Percentiles rank a stretch among this genome's conserved stretches.
These are phyloP conservation scores for Thoracochromis brauschi DNA, from an alignment of 2,113 vertebrate genomes.

Conservation along the genomic window DNA sequence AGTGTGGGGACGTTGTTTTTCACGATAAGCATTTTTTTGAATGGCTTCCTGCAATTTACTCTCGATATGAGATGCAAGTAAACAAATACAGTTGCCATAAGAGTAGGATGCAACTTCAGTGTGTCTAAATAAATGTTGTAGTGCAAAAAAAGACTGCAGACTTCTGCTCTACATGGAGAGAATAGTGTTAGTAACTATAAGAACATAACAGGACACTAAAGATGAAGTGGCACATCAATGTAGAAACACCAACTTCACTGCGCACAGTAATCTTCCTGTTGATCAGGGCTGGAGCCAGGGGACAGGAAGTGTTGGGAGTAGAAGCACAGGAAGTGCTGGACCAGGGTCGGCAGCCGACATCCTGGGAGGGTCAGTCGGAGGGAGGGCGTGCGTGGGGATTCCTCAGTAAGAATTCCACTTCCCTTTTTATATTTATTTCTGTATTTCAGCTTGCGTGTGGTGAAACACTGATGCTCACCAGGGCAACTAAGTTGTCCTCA, in stretches of 20 bases:
- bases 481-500: not conserved
- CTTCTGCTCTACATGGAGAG: not conserved
- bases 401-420: not conserved
- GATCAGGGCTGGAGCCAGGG: conserved; percentile 30
- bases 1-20: not conserved
- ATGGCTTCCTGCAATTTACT: not conserved
- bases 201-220: not conserved
- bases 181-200: not conserved
- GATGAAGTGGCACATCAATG: not conserved
- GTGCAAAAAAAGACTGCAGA: not conserved
- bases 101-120: not conserved
- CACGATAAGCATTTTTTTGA: not conserved
- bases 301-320: conserved; percentile 59
- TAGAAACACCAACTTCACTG: not conserved
- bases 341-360: conserved; percentile 34
- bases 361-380: conserved; percentile 42
- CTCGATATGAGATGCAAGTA: not conserved
- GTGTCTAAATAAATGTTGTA: not conserved
- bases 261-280: conserved; percentile 46
- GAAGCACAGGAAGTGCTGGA: conserved; percentile 54
- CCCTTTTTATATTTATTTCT: not conserved
- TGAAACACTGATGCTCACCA: not conserved
- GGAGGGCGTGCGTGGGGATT: not conserved
- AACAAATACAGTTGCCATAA: not conserved
- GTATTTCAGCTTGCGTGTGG: not conserved